phyloP scores from a whole-genome alignment of 2,113 vertebrate species.

The Odocoileus virginianus region DNA sequence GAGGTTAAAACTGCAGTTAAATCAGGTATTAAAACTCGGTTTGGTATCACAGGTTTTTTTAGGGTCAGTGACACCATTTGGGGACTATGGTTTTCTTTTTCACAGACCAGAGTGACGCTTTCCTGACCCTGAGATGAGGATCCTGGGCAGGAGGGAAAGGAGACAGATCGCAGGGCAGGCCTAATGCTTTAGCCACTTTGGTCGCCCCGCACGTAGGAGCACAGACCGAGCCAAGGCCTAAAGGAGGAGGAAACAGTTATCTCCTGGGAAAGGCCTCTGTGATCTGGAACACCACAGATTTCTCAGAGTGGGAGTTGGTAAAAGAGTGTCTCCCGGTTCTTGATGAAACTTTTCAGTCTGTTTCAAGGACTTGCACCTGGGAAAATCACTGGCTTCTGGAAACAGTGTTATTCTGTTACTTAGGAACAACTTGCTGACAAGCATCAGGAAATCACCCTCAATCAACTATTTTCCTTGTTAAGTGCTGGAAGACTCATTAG shows the following conservation, averaged over 20 bases:
- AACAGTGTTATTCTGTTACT: not conserved
- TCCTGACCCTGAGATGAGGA: not conserved
- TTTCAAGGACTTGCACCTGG: constrained; percentile 19
- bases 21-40: not conserved
- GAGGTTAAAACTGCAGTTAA: not conserved
- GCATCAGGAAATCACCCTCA: not conserved
- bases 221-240: not conserved
- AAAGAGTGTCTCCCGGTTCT: not conserved
- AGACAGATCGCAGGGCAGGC: not conserved
- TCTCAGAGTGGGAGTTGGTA: not conserved
- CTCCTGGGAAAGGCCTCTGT: constrained; percentile 33
- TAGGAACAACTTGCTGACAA: not conserved
- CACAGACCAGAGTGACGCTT: not conserved
- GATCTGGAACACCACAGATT: constrained; percentile 10
- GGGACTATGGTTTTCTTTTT: not conserved
- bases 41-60: not conserved
- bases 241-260: not conserved
- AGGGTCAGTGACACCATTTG: not conserved
- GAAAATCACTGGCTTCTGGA: constrained; percentile 4
- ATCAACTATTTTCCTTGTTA: not conserved
- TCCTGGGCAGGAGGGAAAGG: not conserved
- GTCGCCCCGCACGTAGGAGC: not conserved
- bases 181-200: not conserved
- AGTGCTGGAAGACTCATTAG: not conserved
- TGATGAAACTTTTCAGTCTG: constrained; percentile 33